These are phyloP conservation scores for Tolypeutes matacus DNA, from an alignment of 2,797 vertebrate species.

Conservation along the genomic window DNA sequence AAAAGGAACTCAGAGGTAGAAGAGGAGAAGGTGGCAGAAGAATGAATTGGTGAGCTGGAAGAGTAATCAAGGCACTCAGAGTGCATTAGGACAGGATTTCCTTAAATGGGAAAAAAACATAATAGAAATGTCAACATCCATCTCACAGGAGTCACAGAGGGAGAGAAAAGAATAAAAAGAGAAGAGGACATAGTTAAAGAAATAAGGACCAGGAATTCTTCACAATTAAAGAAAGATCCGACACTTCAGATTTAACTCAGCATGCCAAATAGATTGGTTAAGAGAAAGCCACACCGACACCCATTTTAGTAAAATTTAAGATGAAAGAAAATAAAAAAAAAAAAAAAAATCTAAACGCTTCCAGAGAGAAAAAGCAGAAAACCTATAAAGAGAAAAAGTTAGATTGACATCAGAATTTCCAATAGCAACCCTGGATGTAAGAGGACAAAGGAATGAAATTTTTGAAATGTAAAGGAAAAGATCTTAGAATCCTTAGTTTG, in stretches of 20 bases:
- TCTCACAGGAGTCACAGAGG: background rate
- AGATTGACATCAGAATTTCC: background rate
- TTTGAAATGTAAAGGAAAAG: background rate
- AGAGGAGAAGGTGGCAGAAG: background rate
- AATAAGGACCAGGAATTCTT: background rate
- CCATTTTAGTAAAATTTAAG: background rate
- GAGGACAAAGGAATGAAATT: background rate
- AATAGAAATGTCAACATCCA: background rate
- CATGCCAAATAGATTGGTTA: background rate
- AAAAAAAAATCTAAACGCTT: slow-evolving; percentile 19
- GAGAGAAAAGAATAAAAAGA: background rate
- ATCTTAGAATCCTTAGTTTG: background rate
- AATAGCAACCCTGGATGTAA: background rate
- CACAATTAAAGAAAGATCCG: background rate
- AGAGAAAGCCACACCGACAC: background rate
- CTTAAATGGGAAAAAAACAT: background rate
- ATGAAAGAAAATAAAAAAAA: background rate
- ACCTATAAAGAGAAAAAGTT: background rate
- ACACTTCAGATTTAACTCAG: background rate
- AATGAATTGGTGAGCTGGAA: background rate
- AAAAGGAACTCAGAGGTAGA: background rate
- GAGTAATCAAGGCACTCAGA: background rate
- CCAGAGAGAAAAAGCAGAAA: background rate
- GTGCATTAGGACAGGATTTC: background rate
- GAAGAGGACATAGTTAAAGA: background rate